Evolutionary conservation across 2,113 vertebrate genomes (phyloP).

Genomic region (Puffinus mauretanicus): DNA sequence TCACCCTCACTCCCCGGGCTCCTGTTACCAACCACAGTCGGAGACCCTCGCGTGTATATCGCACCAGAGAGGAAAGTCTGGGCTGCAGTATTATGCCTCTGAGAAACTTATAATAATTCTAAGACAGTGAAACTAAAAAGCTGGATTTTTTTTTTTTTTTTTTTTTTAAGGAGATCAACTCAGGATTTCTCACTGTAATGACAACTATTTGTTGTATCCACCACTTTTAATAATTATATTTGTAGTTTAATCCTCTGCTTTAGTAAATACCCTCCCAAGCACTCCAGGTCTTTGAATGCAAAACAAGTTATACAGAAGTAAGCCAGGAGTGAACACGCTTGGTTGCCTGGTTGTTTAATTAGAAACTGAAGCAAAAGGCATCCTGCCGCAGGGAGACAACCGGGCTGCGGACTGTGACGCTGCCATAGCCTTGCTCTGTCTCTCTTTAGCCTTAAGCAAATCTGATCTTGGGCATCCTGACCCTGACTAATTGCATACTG

Average conservation of each 20-base stretch:
- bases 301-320: not conserved
- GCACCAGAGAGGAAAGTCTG: not conserved
- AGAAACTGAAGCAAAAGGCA: conserved; percentile 27
- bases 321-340: not conserved
- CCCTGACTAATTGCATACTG: conserved; percentile 55
- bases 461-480: conserved; percentile 44
- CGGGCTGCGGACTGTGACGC: not conserved
- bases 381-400: conserved; percentile 19
- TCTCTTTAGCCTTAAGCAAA: conserved; percentile 46
- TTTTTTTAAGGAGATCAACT: not conserved
- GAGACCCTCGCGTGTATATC: not conserved
- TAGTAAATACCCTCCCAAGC: not conserved
- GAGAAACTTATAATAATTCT: not conserved
- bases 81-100: not conserved
- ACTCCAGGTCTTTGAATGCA: not conserved
- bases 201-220: not conserved
- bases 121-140: not conserved
- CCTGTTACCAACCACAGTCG: not conserved
- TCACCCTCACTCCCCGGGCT: not conserved
- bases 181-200: not conserved
- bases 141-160: not conserved
- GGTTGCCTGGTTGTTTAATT: conserved; percentile 48
- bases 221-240: not conserved
- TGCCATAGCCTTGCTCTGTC: conserved; percentile 6
- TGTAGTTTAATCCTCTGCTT: not conserved